Evolutionary conservation across 2,797 vertebrate genomes (phyloP), one percentile per base, ranked within the genome.

Genomic region (Channa striata): DNA sequence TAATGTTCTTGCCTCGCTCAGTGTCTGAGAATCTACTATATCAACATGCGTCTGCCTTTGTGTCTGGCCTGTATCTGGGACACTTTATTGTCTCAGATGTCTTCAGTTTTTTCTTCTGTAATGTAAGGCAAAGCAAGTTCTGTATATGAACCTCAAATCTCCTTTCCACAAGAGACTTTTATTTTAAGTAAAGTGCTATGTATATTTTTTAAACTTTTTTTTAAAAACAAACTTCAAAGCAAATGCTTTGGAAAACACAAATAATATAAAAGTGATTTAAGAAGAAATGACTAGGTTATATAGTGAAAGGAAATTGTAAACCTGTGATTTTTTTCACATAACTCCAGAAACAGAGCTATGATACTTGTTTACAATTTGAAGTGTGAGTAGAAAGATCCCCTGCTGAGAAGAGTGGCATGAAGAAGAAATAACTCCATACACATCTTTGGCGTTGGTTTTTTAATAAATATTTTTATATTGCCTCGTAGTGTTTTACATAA

Each of bases 291-390:
- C 12, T 19, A 23, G 20, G 33, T 64, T 51, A 49, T 2, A 25
- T 56, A 36, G 14, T 44, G 48, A 10, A 30, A 39, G 61, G 36
- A 47, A 17, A 56, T 49, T 37, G 19, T 58, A 40, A 44, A 30
- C 14, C 34, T 23, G 33, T 33, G 13, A n/a, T n/a, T 59, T 56
- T 49, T 46, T 59, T 25, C 49, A 1, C 2, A 0, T 4, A 21
- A 33, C 53, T 72, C 25, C 8, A 1, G 11, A 14, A 51, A 54
- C 33, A 19, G 25, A 36, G 58, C 53, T 37, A 14, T 33, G 6
- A 11, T 50, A 66, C 68, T 53, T 74, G 53, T 74, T 84, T 62
- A 54, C 25, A 78, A 59, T 63, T 17, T 71, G 44, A 72, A 39
- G 66, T 30, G 21, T 42, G 20, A 68, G 34, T 6, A 25, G 2